Evolutionary conservation across 2,888 invertebrate genomes (phyloP).

Genomic region (Spatulosminthurus flaviceps): DNA sequence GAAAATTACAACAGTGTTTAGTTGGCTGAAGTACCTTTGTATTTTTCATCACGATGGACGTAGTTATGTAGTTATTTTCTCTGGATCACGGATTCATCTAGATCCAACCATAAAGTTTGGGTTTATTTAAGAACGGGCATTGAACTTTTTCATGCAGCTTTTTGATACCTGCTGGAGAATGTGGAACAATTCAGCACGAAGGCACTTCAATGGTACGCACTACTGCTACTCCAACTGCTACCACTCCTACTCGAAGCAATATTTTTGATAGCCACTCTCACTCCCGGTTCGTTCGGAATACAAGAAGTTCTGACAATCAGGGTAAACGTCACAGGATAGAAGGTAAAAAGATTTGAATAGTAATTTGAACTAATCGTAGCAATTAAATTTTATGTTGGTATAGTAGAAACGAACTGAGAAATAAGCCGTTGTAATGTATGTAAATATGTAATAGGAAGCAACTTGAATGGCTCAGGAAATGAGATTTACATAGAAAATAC

Average conservation of each 20-base stretch:
- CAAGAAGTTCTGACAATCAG: background rate
- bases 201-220: slow-evolving; percentile 6
- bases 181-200: slow-evolving; percentile 57
- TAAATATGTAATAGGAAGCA: slow-evolving; percentile 30
- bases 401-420: background rate
- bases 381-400: background rate
- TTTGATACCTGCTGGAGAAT: slow-evolving; percentile 59
- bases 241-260: background rate
- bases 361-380: background rate
- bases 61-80: background rate
- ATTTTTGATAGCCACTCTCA: background rate
- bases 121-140: slow-evolving; percentile 1
- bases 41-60: background rate
- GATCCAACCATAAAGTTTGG: background rate
- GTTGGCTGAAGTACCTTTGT: background rate
- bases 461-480: slow-evolving; percentile 32
- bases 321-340: background rate
- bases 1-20: background rate
- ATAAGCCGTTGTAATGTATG: background rate
- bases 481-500: slow-evolving; percentile 63
- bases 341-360: slow-evolving; percentile 5
- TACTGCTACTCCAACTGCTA: background rate
- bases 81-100: background rate
- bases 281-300: background rate
- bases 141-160: slow-evolving; percentile 53